These are phyloP conservation scores for Miltochrista miniata DNA, from an alignment of 2,888 invertebrate genomes.

Conservation along the genomic window DNA sequence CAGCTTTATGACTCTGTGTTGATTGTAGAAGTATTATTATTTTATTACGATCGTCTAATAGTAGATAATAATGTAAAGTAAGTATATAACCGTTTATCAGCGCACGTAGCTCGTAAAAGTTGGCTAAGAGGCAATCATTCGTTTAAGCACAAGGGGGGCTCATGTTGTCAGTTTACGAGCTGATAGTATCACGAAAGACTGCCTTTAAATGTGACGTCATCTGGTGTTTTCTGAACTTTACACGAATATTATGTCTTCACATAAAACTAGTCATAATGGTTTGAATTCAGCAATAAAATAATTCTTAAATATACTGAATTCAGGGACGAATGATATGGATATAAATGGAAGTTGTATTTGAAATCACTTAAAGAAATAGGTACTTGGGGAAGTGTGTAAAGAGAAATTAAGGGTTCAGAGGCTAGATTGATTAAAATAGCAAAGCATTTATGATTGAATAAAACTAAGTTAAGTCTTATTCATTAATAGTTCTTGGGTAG, in stretches of 20 bases:
- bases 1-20: too few relatives aligned
- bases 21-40: background rate
- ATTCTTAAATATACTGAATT: too few relatives aligned
- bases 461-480: too few relatives aligned
- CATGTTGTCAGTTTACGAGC: conserved; percentile 8
- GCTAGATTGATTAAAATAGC: too few relatives aligned
- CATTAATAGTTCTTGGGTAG: too few relatives aligned
- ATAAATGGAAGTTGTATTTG: too few relatives aligned
- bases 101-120: conserved; percentile 4
- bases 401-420: too few relatives aligned
- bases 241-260: background rate
- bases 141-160: conserved; percentile 5
- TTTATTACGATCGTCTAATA: background rate
- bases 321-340: too few relatives aligned
- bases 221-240: background rate
- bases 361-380: too few relatives aligned
- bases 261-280: background rate
- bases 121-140: conserved; percentile 4
- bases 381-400: too few relatives aligned
- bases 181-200: conserved; percentile 4
- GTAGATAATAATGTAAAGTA: background rate
- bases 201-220: conserved; percentile 1
- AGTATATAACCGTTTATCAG: background rate
- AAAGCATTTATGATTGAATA: too few relatives aligned
- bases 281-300: too few relatives aligned